These are phyloP conservation scores for Ibycter americanus DNA, from an alignment of 2,797 vertebrate species.

Conservation along the genomic window DNA sequence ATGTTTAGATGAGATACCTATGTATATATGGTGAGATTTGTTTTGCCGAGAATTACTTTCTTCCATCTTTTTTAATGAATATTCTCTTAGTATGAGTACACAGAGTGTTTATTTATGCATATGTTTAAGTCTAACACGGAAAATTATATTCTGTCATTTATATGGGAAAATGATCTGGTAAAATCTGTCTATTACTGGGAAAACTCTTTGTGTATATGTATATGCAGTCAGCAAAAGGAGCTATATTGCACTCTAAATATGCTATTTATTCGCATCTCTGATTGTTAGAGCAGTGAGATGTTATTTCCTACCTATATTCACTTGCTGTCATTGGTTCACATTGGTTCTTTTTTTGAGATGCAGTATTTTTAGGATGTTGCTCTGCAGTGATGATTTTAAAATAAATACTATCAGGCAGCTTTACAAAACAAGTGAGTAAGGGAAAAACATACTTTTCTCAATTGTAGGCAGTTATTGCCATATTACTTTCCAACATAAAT, in stretches of 20 bases:
- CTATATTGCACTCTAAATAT: neutral
- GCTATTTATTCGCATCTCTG: conserved; percentile 9
- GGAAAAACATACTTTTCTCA: neutral
- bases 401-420: conserved; percentile 28
- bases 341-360: neutral
- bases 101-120: neutral
- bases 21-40: neutral
- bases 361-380: conserved; percentile 4
- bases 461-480: neutral
- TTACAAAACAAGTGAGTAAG: conserved; percentile 15
- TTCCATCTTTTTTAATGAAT: neutral
- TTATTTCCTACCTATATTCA: neutral
- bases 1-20: neutral
- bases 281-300: neutral
- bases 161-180: neutral
- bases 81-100: neutral
- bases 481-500: neutral
- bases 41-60: neutral
- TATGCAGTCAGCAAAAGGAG: neutral
- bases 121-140: neutral
- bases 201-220: neutral
- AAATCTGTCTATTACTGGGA: neutral
- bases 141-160: neutral
- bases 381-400: conserved; percentile 13
- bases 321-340: neutral